Evolutionary conservation across 2,113 vertebrate genomes (phyloP).

Genomic region (Callionymus lyra): DNA sequence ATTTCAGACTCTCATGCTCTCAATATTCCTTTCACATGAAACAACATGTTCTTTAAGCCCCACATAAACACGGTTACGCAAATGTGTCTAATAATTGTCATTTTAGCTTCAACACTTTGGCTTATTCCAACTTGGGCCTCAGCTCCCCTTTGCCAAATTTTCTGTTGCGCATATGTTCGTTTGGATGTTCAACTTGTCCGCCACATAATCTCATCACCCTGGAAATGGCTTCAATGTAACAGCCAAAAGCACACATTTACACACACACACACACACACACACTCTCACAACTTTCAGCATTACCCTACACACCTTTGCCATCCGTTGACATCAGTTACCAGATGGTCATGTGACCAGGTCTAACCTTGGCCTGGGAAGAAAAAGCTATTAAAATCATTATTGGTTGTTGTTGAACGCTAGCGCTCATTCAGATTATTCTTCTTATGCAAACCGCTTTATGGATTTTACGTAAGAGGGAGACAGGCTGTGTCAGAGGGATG

Average conservation of each 20-base stretch:
- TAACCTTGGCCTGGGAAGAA: conserved; percentile 5
- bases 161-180: conserved; percentile 11
- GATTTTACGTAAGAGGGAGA: conserved; percentile 54
- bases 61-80: too few relatives aligned
- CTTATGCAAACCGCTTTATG: conserved; percentile 63
- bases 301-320: neutral
- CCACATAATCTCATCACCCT: conserved; percentile 17
- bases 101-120: too few relatives aligned
- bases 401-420: conserved; percentile 12
- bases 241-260: neutral
- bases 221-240: too few relatives aligned
- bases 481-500: conserved; percentile 19
- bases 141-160: too few relatives aligned
- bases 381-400: conserved; percentile 34
- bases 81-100: too few relatives aligned
- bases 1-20: too few relatives aligned
- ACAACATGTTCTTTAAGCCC: too few relatives aligned
- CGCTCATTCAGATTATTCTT: conserved; percentile 39
- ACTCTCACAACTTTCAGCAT: neutral
- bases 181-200: conserved; percentile 7
- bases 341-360: neutral
- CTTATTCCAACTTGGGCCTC: too few relatives aligned
- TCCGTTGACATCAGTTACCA: neutral
- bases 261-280: neutral
- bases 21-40: too few relatives aligned